Percentiles rank a stretch among this genome's conserved stretches.
phyloP scores from a whole-genome alignment of 2,113 vertebrate genomes.

The Cygnus atratus region DNA sequence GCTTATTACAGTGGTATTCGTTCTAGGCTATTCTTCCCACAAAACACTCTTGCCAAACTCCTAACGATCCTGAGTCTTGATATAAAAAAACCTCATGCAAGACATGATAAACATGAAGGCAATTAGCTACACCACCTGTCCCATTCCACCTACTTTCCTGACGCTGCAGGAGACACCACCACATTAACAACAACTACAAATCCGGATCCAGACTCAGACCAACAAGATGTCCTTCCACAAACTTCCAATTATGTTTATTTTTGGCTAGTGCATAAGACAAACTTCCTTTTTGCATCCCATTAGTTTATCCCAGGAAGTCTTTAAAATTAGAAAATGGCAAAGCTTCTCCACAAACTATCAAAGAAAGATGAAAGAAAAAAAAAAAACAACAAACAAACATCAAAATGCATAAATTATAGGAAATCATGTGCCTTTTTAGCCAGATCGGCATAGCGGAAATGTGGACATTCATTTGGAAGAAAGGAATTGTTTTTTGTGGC shows the following conservation, averaged over 20 bases:
- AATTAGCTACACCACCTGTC: constrained; percentile 17
- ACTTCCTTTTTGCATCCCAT: background rate
- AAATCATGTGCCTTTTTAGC: constrained; percentile 50
- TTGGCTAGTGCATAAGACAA: background rate
- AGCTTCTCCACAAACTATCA: background rate
- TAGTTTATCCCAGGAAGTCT: constrained; percentile 2
- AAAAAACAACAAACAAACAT: background rate
- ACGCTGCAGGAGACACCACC: background rate
- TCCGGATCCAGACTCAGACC: background rate
- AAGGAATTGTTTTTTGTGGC: constrained; percentile 44
- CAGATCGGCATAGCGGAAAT: constrained; percentile 32
- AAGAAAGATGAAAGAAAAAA: background rate
- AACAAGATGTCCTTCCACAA: background rate
- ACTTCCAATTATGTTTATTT: constrained; percentile 11
- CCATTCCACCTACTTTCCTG: background rate
- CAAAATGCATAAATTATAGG: constrained; percentile 29
- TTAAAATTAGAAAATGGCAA: constrained; percentile 11
- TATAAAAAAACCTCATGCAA: constrained; percentile 18
- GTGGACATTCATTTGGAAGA: constrained; percentile 9
- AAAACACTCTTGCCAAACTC: constrained; percentile 5
- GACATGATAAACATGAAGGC: background rate
- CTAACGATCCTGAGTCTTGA: background rate
- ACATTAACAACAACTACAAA: background rate
- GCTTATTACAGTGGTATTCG: constrained; percentile 3
- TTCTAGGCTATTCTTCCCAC: constrained; percentile 2